These are phyloP conservation scores for Silurus lanzhouensis DNA, from an alignment of 2,797 vertebrate genomes.

Conservation along the genomic window DNA sequence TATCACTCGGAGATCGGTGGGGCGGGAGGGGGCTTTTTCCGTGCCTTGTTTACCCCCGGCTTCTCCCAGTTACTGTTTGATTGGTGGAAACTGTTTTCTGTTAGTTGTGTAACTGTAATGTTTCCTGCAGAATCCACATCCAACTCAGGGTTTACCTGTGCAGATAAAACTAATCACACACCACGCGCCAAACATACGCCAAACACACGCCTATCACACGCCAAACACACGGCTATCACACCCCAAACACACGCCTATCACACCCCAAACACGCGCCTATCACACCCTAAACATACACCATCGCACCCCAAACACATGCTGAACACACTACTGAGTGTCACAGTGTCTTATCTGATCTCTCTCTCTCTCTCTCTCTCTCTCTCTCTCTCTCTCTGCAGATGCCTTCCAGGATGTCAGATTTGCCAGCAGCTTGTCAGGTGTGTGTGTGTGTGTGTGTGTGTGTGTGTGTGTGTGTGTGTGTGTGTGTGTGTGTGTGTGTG, in stretches of 20 bases:
- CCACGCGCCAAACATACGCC: too few relatives aligned
- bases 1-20: background rate
- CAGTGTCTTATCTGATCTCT: background rate
- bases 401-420: slow-evolving; percentile 99
- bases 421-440: slow-evolving; percentile 98
- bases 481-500: slow-evolving; percentile 40
- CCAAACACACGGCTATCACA: too few relatives aligned
- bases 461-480: slow-evolving; percentile 22
- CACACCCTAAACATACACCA: too few relatives aligned
- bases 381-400: slow-evolving; percentile 76
- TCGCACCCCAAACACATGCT: too few relatives aligned
- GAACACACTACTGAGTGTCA: too few relatives aligned
- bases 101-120: slow-evolving; percentile 4
- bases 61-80: slow-evolving; percentile 17
- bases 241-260: too few relatives aligned
- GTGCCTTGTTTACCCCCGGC: background rate
- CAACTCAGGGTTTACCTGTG: background rate
- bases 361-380: too few relatives aligned
- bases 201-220: too few relatives aligned
- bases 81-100: background rate
- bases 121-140: background rate
- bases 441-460: slow-evolving; percentile 47
- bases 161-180: background rate
- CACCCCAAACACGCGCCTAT: too few relatives aligned
- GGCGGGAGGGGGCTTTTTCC: background rate